A percentile compares a stretch with the other conserved stretches of the same genome.
Conservation (phyloP, 2,113 vertebrate species). For the Siniperca knerii region DNA sequence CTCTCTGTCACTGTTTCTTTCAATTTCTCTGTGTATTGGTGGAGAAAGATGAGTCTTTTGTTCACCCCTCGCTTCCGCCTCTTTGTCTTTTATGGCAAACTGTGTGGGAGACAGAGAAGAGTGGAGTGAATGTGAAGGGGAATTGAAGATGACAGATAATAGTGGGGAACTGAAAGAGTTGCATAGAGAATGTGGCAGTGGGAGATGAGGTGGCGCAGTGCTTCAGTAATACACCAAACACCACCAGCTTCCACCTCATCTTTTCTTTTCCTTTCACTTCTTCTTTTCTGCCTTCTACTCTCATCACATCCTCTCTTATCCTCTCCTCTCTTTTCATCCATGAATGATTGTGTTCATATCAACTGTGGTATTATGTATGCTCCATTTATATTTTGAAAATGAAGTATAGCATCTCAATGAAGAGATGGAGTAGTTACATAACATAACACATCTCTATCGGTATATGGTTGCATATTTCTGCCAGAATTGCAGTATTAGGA, state of each 20-base stretch:
- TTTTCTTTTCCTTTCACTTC: neutral
- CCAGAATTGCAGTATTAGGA: neutral
- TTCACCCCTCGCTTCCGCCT: slow-evolving; percentile 28
- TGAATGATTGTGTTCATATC: neutral
- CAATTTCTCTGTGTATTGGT: neutral
- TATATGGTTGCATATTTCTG: neutral
- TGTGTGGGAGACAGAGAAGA: slow-evolving; percentile 7
- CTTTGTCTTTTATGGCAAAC: slow-evolving; percentile 9
- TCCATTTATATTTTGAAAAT: neutral
- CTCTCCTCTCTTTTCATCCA: neutral
- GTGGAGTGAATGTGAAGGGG: slow-evolving; percentile 32
- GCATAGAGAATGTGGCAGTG: slow-evolving; percentile 34
- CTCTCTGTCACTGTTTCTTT: neutral
- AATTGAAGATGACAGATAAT: slow-evolving; percentile 52
- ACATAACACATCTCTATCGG: neutral
- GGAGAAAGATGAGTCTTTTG: slow-evolving; percentile 2
- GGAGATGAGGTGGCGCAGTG: slow-evolving; percentile 1
- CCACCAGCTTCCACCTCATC: slow-evolving; percentile 29
- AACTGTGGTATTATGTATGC: neutral
- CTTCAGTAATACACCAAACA: slow-evolving; percentile 13
- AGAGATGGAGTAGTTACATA: neutral
- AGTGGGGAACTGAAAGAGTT: slow-evolving; percentile 25
- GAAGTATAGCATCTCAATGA: neutral
- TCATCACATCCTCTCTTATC: neutral
- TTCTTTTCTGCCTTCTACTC: neutral